Conservation (phyloP, 23 tunicate genomes). For the Halocynthia roretzi region DNA sequence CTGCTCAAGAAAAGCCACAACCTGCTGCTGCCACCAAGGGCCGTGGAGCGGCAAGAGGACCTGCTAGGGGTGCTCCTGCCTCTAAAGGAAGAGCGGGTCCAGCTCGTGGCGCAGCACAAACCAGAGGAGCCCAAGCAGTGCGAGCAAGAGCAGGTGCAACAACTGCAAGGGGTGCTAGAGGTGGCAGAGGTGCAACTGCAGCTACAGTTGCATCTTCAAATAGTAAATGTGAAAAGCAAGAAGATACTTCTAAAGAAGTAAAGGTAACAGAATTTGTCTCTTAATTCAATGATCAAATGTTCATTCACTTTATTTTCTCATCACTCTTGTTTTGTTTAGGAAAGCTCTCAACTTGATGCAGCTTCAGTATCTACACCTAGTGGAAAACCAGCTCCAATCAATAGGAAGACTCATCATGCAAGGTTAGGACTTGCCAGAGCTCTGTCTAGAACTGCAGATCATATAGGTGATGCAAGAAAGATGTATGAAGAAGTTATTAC, state of each 20-base stretch:
- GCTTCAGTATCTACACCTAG: neutral
- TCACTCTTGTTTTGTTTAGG: too few species aligned
- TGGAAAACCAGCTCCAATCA: constrained; percentile 68
- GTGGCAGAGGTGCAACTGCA: constrained; percentile 43
- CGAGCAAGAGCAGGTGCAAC: constrained; percentile 31
- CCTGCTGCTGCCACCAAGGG: constrained; percentile 14
- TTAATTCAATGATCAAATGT: too few species aligned
- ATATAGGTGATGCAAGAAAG: constrained; percentile 37
- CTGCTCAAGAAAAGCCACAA: constrained; percentile 21
- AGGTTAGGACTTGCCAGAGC: constrained; percentile 79
- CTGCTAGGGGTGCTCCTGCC: constrained; percentile 25
- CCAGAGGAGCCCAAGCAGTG: constrained; percentile 37
- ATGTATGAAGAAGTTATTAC: constrained; percentile 83
- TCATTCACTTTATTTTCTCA: too few species aligned
- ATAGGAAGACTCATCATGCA: constrained; percentile 52
- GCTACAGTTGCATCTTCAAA: constrained; percentile 31
- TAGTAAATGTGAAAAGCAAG: constrained; percentile 35
- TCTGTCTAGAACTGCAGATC: constrained; percentile 52
- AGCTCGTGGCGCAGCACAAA: constrained; percentile 27
- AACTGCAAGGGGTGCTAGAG: constrained; percentile 22
- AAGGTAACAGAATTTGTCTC: too few species aligned
- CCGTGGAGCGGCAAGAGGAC: constrained; percentile 9
- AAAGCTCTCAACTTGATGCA: too few species aligned
- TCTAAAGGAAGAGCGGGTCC: constrained; percentile 45
- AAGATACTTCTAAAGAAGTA: neutral